These are phyloP conservation scores for Melanotus villosus DNA, from an alignment of 2,888 invertebrate species.

Conservation along the genomic window DNA sequence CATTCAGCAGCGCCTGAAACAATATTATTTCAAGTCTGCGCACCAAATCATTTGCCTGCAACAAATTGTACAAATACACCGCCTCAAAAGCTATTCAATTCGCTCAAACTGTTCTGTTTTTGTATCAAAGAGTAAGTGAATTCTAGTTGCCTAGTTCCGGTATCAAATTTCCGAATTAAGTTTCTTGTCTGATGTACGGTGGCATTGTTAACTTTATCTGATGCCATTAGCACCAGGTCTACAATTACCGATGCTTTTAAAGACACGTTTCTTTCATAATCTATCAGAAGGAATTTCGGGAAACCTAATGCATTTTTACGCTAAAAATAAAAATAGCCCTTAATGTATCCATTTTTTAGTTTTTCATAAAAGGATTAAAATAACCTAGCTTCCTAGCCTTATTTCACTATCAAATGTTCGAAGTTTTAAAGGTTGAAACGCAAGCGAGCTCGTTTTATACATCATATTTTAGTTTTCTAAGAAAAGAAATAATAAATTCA, in stretches of 20 bases:
- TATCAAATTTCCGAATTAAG: conserved; percentile 53
- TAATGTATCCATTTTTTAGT: too few species aligned
- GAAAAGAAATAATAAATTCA: too few species aligned
- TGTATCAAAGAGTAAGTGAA: conserved; percentile 29
- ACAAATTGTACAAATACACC: conserved; percentile 39
- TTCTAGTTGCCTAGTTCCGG: conserved; percentile 26
- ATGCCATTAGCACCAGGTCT: conserved; percentile 49
- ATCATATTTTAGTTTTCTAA: too few species aligned
- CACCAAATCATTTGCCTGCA: conserved; percentile 42
- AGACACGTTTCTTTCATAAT: neutral
- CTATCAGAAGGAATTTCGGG: neutral
- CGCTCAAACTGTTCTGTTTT: conserved; percentile 29
- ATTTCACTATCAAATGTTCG: too few species aligned
- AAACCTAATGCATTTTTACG: neutral
- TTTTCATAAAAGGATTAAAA: too few species aligned
- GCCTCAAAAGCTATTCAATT: conserved; percentile 25
- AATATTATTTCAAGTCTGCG: conserved; percentile 52
- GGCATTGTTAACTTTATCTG: conserved; percentile 46
- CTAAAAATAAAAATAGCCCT: too few species aligned
- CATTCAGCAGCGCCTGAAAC: conserved; percentile 50
- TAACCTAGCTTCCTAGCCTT: too few species aligned
- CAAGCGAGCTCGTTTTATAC: too few species aligned
- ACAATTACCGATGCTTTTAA: conserved; percentile 47
- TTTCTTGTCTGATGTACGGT: conserved; percentile 45
- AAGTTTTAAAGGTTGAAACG: too few species aligned